Conservation (phyloP, 2,888 invertebrate species). For the Leptopterna dolabrata region DNA sequence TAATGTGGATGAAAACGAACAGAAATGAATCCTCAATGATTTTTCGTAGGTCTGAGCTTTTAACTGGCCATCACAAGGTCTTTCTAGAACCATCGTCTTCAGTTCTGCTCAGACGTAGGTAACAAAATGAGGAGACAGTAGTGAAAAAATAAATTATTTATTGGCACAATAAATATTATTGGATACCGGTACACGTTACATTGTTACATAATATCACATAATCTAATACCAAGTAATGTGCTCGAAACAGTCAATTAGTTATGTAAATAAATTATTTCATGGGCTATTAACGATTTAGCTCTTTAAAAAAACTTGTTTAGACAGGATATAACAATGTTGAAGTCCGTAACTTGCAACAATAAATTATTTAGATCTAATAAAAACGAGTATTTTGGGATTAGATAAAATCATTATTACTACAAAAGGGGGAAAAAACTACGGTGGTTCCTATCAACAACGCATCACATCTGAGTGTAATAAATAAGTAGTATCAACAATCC, state of each 20-base stretch:
- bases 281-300: not conserved
- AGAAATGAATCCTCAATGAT: no score
- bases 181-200: not conserved
- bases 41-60: no score
- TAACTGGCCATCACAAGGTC: no score
- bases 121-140: no score
- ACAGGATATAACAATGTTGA: not conserved
- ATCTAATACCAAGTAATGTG: not conserved
- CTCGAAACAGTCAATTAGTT: not conserved
- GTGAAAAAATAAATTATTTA: constrained; percentile 28
- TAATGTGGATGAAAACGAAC: no score
- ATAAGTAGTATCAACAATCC: constrained; percentile 1
- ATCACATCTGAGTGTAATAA: not conserved
- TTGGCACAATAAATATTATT: constrained; percentile 4
- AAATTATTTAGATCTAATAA: not conserved
- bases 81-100: no score
- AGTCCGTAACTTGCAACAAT: not conserved
- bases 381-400: not conserved
- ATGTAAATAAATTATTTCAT: not conserved
- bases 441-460: not conserved
- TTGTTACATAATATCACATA: not conserved
- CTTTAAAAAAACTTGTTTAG: not conserved
- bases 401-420: not conserved
- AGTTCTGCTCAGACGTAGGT: no score
- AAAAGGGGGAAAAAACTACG: no score